A percentile compares a stretch with the other conserved stretches of the same genome.
phyloP scores from a whole-genome alignment of 2,797 vertebrate species.

The Moxostoma hubbsi region DNA sequence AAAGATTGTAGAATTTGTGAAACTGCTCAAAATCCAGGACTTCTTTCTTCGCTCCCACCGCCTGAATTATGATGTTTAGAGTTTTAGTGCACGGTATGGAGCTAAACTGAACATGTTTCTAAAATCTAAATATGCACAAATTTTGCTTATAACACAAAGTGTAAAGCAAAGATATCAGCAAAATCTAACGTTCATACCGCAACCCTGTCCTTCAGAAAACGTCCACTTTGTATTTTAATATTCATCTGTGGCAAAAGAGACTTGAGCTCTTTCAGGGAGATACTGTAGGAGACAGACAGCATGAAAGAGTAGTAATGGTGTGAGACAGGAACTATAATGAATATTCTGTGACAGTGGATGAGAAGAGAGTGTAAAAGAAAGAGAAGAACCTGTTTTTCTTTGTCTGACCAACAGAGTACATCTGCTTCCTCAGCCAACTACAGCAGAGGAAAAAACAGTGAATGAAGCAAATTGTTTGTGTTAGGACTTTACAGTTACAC shows the following conservation, averaged over 20 bases:
- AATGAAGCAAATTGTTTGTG: conserved; percentile 14
- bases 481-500: background rate
- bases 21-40: conserved; percentile 93
- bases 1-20: conserved; percentile 93
- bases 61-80: conserved; percentile 73
- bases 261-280: conserved; percentile 92
- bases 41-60: conserved; percentile 88
- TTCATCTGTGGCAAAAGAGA: conserved; percentile 88
- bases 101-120: background rate
- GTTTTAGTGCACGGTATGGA: background rate
- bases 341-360: background rate
- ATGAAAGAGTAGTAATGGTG: background rate
- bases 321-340: background rate
- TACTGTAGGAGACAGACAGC: conserved; percentile 70
- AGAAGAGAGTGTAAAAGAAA: background rate
- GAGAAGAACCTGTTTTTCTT: conserved; percentile 89
- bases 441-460: conserved; percentile 31
- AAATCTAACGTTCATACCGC: conserved; percentile 73
- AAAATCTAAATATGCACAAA: background rate
- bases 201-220: conserved; percentile 89
- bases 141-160: background rate
- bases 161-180: background rate
- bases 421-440: conserved; percentile 97
- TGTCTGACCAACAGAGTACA: conserved; percentile 94
- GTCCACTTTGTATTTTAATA: conserved; percentile 86